These are phyloP conservation scores for Cacatua alba DNA, from an alignment of 2,113 vertebrate genomes.

Conservation along the genomic window DNA sequence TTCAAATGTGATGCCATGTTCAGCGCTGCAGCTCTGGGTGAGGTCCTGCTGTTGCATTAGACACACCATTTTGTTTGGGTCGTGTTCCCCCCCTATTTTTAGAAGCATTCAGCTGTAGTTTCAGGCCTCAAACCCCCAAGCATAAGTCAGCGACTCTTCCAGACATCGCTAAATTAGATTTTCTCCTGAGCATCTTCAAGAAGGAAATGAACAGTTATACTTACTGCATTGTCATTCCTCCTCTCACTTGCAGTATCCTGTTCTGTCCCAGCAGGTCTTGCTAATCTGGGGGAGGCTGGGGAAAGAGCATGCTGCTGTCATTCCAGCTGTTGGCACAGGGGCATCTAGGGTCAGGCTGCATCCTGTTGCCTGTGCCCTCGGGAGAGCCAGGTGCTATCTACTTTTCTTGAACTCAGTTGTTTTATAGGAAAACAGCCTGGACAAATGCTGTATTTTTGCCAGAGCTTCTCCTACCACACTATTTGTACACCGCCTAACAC, in stretches of 20 bases:
- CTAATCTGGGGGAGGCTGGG: rapidly evolving
- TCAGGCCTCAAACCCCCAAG: not conserved
- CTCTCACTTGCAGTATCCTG: not conserved
- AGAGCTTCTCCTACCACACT: not conserved
- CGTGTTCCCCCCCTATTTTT: not conserved
- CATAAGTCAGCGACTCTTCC: not conserved
- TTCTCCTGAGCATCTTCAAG: not conserved
- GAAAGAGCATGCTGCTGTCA: not conserved
- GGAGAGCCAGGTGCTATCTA: not conserved
- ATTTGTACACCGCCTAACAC: rapidly evolving
- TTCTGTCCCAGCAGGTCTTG: not conserved
- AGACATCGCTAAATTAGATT: not conserved
- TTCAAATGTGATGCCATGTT: not conserved
- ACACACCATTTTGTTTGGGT: not conserved
- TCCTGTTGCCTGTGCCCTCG: not conserved
- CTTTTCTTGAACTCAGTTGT: not conserved
- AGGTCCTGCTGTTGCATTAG: not conserved
- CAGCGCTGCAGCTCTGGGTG: not conserved
- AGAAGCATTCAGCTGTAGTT: not conserved
- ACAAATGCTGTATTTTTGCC: not conserved
- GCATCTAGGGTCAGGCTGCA: not conserved
- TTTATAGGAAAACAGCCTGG: not conserved
- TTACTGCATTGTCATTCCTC: not conserved
- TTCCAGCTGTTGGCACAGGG: not conserved
- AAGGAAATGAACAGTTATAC: not conserved